These are phyloP conservation scores for Asbolus verrucosus DNA, from an alignment of 1,140 invertebrate genomes.

Conservation along the genomic window DNA sequence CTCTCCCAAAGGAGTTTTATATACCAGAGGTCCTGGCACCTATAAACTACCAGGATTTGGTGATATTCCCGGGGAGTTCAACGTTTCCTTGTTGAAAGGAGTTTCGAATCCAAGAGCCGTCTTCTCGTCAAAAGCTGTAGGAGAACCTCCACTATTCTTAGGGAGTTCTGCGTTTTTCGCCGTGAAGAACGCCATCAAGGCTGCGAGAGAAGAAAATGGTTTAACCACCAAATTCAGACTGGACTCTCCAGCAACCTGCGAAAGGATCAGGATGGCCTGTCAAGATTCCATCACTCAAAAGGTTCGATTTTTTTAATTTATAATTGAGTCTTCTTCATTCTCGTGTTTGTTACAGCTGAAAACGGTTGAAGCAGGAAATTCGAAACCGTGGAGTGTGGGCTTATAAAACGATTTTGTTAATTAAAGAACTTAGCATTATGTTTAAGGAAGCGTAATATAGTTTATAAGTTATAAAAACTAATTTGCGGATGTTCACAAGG, in stretches of 20 bases:
- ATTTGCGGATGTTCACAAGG: conserved; percentile 24
- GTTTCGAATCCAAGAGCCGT: conserved; percentile 89
- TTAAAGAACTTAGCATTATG: neutral
- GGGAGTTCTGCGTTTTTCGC: conserved; percentile 90
- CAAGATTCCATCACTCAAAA: conserved; percentile 84
- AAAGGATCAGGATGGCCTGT: conserved; percentile 91
- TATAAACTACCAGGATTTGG: conserved; percentile 94
- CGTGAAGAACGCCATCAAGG: conserved; percentile 88
- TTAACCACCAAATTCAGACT: conserved; percentile 75
- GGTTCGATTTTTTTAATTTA: too few relatives aligned
- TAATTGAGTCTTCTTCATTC: too few relatives aligned
- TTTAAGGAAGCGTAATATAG: conserved; percentile 14
- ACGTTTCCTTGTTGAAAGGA: conserved; percentile 91
- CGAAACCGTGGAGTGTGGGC: too few relatives aligned
- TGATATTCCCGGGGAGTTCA: conserved; percentile 92
- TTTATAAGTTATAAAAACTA: conserved; percentile 17
- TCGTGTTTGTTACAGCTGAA: too few relatives aligned
- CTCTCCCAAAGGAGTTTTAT: conserved; percentile 83
- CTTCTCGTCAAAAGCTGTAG: conserved; percentile 96
- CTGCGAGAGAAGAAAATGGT: conserved; percentile 79
- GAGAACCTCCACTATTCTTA: conserved; percentile 94
- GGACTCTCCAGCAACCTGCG: conserved; percentile 89
- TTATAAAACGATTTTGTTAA: too few relatives aligned
- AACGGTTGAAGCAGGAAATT: too few relatives aligned
- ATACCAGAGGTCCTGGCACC: conserved; percentile 87